Base-by-base conservation (phyloP, 2,888 invertebrate genomes). In the Tryphoninae sp. region DNA sequence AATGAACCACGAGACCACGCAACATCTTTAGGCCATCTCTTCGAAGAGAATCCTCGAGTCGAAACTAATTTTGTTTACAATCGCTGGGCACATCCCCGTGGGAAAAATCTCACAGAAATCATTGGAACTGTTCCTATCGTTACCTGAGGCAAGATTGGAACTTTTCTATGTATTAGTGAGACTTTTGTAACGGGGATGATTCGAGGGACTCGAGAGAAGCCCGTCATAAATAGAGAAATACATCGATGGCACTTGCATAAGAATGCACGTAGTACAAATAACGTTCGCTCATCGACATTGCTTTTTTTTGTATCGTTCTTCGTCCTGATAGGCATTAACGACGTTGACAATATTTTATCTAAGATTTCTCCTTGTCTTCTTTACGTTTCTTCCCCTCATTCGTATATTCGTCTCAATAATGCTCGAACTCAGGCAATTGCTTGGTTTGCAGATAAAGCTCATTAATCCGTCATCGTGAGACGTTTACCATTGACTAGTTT, bases 401-500 rank as follows among this genome's bases (percentile, higher is more conserved):
- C 6, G 2, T 8, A 13, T 13, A 13, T 45, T 45, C 13, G 45
- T 45, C 55, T 55, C 55, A 22, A 16, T 55, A 77, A 51, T 53
- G 45, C 62, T 69, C 64, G 51, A 73, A 59, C 13, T 68, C 40
- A 53, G 71, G 62, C 72, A 73, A 42, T 72, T 67, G 53, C 22
- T 49, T 69, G 26, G 40, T 40, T 77, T 49, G 23, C 49, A 33
- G 69, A 45, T 69, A 69, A 67, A 65, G 55, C 45, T 65, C 62
- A 19, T 16, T 4, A 16, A 55, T 55, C 16, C 19, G n/a, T 45
- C 62, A 62, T 40, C 45, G 22, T 22, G 72, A 76, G 73, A 40
- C 62, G 58, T 59, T 76, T 42, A 73, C 75, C 76, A 45, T 58
- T 82, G 82, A 82, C 82, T 82, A 82, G 82, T 79, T 79, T 77